These are phyloP conservation scores for Coreoperca whiteheadi DNA, from an alignment of 2,113 vertebrate species.

Conservation along the genomic window DNA sequence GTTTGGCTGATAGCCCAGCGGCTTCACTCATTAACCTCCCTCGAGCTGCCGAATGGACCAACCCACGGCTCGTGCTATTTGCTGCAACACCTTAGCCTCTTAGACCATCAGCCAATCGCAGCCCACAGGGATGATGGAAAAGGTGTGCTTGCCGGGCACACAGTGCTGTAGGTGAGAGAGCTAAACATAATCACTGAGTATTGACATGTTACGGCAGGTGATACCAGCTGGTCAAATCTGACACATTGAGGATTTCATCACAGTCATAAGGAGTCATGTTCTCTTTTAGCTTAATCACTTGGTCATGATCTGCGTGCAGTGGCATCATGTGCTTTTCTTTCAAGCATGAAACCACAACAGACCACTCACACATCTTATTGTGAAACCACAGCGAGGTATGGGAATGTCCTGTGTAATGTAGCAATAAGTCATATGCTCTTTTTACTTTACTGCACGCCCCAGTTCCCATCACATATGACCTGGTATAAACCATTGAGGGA, in stretches of 20 bases:
- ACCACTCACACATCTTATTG: slow-evolving; percentile 58
- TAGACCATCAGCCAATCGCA: slow-evolving; percentile 57
- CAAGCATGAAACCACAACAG: slow-evolving; percentile 60
- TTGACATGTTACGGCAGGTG: slow-evolving; percentile 45
- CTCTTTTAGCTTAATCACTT: slow-evolving; percentile 57
- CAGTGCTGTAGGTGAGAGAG: slow-evolving; percentile 46
- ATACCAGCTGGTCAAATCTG: slow-evolving; percentile 48
- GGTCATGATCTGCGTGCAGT: slow-evolving; percentile 50
- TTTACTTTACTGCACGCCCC: slow-evolving; percentile 57
- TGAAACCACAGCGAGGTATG: slow-evolving; percentile 61
- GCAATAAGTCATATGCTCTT: slow-evolving; percentile 70
- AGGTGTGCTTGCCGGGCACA: slow-evolving; percentile 46
- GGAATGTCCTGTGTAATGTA: slow-evolving; percentile 54
- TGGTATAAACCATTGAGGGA: slow-evolving; percentile 23
- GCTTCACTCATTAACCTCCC: slow-evolving; percentile 87
- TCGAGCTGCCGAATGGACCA: slow-evolving; percentile 73
- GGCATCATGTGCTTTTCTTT: slow-evolving; percentile 71
- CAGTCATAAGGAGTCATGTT: slow-evolving; percentile 50
- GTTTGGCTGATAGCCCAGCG: slow-evolving; percentile 83
- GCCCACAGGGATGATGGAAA: slow-evolving; percentile 39
- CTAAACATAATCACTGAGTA: slow-evolving; percentile 44
- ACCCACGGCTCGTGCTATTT: slow-evolving; percentile 76
- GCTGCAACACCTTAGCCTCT: slow-evolving; percentile 74
- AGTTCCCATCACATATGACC: slow-evolving; percentile 63
- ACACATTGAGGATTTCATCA: slow-evolving; percentile 42